Percentiles rank a stretch among this genome's conserved stretches.
Conservation (phyloP, 1,140 invertebrate genomes). For the Zaprionus vittiger region DNA sequence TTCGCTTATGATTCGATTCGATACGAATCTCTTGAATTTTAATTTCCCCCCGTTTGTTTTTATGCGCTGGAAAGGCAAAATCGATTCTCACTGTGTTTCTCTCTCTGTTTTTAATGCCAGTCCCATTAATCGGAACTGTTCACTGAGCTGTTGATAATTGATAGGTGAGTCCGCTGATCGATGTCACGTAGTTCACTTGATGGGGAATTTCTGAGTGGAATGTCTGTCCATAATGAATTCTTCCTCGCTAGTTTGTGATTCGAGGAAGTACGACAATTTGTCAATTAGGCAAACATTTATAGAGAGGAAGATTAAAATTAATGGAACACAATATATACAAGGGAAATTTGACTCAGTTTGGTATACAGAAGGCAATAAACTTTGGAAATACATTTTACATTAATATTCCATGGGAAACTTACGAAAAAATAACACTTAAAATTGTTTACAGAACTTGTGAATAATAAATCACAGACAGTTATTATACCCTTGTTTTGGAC, state of each 20-base stretch:
- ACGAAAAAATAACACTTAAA: too few relatives aligned
- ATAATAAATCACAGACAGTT: too few relatives aligned
- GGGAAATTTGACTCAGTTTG: not conserved
- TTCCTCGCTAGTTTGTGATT: slow-evolving; percentile 9
- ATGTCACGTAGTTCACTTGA: slow-evolving; percentile 47
- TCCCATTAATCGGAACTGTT: slow-evolving; percentile 46
- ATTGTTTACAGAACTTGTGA: too few relatives aligned
- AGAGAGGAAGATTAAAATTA: not conserved
- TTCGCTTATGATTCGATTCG: slow-evolving; percentile 25
- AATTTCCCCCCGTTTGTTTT: not conserved
- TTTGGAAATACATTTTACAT: not conserved
- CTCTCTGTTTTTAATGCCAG: slow-evolving; percentile 23
- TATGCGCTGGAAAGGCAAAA: slow-evolving; percentile 3
- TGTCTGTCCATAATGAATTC: slow-evolving; percentile 9
- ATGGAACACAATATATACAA: not conserved
- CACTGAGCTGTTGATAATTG: slow-evolving; percentile 47
- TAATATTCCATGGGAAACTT: too few relatives aligned
- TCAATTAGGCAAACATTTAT: slow-evolving; percentile 4
- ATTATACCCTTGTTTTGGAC: too few relatives aligned
- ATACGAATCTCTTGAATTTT: slow-evolving; percentile 17
- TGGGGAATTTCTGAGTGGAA: slow-evolving; percentile 9
- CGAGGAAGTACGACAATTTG: slow-evolving; percentile 14
- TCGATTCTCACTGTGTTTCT: not conserved
- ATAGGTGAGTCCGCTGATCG: slow-evolving; percentile 39
- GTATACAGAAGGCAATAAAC: not conserved